Percentiles rank a stretch among this genome's conserved stretches.
Evolutionary conservation across 2,888 invertebrate species (phyloP).

Genomic region (Pheosia tremula): DNA sequence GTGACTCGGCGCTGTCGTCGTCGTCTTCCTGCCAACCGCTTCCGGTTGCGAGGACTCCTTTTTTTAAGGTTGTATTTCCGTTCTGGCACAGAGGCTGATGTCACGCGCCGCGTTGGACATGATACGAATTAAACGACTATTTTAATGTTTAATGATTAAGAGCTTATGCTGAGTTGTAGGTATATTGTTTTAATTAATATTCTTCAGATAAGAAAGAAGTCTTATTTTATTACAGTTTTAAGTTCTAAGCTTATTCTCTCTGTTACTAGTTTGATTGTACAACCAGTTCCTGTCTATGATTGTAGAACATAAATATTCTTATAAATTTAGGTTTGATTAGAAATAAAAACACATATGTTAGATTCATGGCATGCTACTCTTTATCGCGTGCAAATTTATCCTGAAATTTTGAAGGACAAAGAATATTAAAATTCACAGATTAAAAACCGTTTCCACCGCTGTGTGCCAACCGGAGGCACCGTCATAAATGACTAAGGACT

Average conservation of each 20-base stretch:
- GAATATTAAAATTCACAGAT: not conserved
- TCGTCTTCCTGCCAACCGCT: slow-evolving; percentile 78
- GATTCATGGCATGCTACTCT: too few species aligned
- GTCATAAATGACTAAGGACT: slow-evolving; percentile 72
- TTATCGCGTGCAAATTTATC: too few species aligned
- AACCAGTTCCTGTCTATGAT: too few species aligned
- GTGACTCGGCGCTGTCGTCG: slow-evolving; percentile 76
- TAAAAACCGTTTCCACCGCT: slow-evolving; percentile 38
- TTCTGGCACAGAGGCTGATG: slow-evolving; percentile 62
- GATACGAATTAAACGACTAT: slow-evolving; percentile 36
- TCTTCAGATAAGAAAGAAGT: too few species aligned
- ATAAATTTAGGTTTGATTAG: too few species aligned
- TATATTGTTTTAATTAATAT: too few species aligned
- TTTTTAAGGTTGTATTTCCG: slow-evolving; percentile 81
- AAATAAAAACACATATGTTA: too few species aligned
- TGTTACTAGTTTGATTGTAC: too few species aligned
- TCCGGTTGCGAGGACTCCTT: slow-evolving; percentile 74
- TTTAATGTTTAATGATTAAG: slow-evolving; percentile 12
- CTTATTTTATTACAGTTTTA: too few species aligned
- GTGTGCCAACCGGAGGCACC: slow-evolving; percentile 37
- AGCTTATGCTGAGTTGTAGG: not conserved
- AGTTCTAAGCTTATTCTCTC: too few species aligned
- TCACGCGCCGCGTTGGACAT: slow-evolving; percentile 53
- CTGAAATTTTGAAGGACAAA: too few species aligned
- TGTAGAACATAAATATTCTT: too few species aligned